Evolutionary conservation across 2,113 vertebrate genomes (phyloP), one percentile per base, ranked within the genome.

Genomic region (Boleophthalmus pectinirostris): DNA sequence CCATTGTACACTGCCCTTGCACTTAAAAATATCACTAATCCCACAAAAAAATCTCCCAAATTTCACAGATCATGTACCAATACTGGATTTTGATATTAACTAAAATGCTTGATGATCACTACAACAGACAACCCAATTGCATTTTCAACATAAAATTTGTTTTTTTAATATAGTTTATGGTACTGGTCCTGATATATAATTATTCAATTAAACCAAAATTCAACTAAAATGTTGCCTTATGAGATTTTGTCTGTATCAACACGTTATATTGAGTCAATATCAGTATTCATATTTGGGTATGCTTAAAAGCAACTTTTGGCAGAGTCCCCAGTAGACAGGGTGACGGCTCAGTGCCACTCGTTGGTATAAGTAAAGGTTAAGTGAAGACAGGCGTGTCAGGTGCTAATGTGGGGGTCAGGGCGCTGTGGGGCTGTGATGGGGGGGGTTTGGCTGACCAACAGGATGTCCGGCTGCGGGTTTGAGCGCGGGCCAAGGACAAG

Each of bases 291-390:
- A 43, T 43, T 43, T 43, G 38, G 38, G 0, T 43, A 43, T 10
- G 38, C 38, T 10, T 43, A 10, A 43, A 43, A 43, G 0, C 38
- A 10, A 43, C 38, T 60, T 77, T 85, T 88, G 87, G 82, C 85
- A 47, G 54, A 20, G 14, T 23, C 33, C 21, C 63, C 51, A 15
- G 9, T 58, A 72, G 82, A 80, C 75, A 29, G 76, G 29, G 56
- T 65, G 72, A 78, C 82, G 75, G 77, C 83, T 80, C 82, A 70
- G 78, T 33, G 20, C 79, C 79, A 78, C 75, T 85, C 89, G 69
- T 72, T 49, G 75, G 61, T 87, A 66, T 84, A 80, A 86, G 82
- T 79, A 85, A 87, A 90, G 84, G 89, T 90, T 91, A 90, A 90
- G 90, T 87, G 89, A 85, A 86, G 80, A 89, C 83, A 88, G 87